Evolutionary conservation across 2,888 invertebrate genomes (phyloP), one percentile per base, ranked within the genome.

Genomic region (Eulithis prunata): DNA sequence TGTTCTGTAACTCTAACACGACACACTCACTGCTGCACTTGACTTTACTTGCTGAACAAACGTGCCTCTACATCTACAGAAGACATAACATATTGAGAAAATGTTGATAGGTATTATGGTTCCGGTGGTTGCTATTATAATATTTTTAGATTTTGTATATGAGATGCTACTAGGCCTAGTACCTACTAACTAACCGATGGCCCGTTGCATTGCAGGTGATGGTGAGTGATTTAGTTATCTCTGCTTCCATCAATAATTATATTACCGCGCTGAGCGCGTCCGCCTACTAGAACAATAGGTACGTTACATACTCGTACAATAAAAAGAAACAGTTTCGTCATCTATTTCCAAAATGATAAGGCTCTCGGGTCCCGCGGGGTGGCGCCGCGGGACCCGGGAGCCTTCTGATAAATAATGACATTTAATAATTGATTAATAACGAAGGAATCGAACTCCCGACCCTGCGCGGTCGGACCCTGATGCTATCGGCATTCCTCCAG

Each of bases 351-450:
- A 3, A 51, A 51, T 49, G 43, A 51, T 12, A 10, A 52, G 56
- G 56, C n/a, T n/a, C n/a, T n/a, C 21, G 51, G 47, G 0, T 32
- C 32, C 51, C 45, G 46, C 28, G 57, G 76, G 70, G 75, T 76
- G 76, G 77, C 77, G 77, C 75, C 74, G 76, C 77, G 79, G 75
- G 76, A 70, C 75, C 73, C 60, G 56, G 75, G 73, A 71, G 73
- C 68, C 73, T 66, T 13, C 64, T 74, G 71, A 75, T 89, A 81
- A 90, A 87, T 90, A 87, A 90, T 89, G 88, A 90, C 87, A 85
- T 88, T 84, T 86, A 83, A 86, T 89, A 86, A 87, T 88, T 91
- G 90, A 91, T 90, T 86, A 88, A 90, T 90, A 80, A 76, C 74
- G 55, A 49, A 49, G 49, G 49, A 51, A 28, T 77, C 78, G 78